Evolutionary conservation across 2,888 invertebrate genomes (phyloP), one percentile per base, ranked within the genome.

Genomic region (Tetropium fuscum): DNA sequence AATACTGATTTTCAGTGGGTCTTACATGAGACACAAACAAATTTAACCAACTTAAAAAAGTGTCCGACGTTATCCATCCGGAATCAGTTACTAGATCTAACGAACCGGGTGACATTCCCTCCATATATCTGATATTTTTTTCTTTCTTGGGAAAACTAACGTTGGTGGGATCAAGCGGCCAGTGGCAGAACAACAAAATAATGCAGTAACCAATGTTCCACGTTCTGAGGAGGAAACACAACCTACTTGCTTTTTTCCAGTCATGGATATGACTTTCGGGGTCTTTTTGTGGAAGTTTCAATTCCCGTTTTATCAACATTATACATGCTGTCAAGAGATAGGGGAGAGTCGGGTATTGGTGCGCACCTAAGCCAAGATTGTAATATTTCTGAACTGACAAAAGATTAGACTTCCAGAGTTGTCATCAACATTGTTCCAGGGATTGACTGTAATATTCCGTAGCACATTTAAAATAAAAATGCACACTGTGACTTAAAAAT

Each of bases 101-200:
- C 2, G 27, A 27, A 6, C 27, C 27, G 7, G 27, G 27, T 27
- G 27, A n/a, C n/a, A n/a, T 6, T 3, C 27, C 27, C 6, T 27
- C 18, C 8, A 49, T 11, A 49, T 49, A 49, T 8, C 49, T 30
- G 19, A 34, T 10, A 48, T 48, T 48, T 34, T 30, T 32, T 30
- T 48, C 32, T 19, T 48, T 48, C 16, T 16, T 10, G 16, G 49
- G 44, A 36, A 49, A 32, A 36, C 13, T 18, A 34, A 48, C 10
- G 49, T 19, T 0, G 34, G 38, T 34, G 10, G 27, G 6, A 27
- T 2, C 2, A 27, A 3, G 27, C 27, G 27, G n/a, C 27, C 6
- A 3, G 27, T 27, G 27, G 27, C 2, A 27, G 6, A 27, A 27
- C 6, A 27, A 27, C 3, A 27, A 2, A 2, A 27, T 7, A 6